A percentile compares a stretch with the other conserved stretches of the same genome.
Evolutionary conservation across 2,113 vertebrate species (phyloP).

Genomic region (Macaca fascicularis): DNA sequence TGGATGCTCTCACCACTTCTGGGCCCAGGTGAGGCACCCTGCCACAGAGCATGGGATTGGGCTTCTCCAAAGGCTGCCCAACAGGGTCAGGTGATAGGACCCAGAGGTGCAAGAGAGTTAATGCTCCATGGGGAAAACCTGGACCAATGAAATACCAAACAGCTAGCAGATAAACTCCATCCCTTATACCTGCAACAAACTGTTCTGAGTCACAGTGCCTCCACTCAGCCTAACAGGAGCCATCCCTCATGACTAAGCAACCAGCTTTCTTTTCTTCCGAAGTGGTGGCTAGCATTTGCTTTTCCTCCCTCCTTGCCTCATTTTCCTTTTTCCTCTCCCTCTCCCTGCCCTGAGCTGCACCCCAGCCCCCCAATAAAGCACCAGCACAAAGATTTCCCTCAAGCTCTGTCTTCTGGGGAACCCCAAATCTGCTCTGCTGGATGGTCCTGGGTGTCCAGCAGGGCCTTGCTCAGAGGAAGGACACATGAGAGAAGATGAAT

Average conservation of each 20-base stretch:
- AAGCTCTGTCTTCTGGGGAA: slow-evolving; percentile 1
- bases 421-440: not conserved
- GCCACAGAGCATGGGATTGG: not conserved
- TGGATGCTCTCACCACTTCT: not conserved
- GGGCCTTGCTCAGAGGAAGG: not conserved
- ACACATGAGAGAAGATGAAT: not conserved
- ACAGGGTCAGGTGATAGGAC: not conserved
- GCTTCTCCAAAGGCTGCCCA: not conserved
- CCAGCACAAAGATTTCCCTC: not conserved
- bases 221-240: not conserved
- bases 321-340: not conserved
- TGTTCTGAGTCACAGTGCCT: not conserved
- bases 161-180: not conserved
- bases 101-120: not conserved
- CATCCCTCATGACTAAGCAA: not conserved
- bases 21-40: not conserved
- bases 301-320: not conserved
- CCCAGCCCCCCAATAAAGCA: not conserved
- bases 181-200: not conserved
- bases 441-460: not conserved
- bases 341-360: not conserved
- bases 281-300: not conserved
- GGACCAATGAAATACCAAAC: not conserved
- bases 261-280: not conserved
- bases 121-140: not conserved